Evolutionary conservation across 2,888 invertebrate species (phyloP), one percentile per base, ranked within the genome.

Genomic region (Agrypnus murinus): DNA sequence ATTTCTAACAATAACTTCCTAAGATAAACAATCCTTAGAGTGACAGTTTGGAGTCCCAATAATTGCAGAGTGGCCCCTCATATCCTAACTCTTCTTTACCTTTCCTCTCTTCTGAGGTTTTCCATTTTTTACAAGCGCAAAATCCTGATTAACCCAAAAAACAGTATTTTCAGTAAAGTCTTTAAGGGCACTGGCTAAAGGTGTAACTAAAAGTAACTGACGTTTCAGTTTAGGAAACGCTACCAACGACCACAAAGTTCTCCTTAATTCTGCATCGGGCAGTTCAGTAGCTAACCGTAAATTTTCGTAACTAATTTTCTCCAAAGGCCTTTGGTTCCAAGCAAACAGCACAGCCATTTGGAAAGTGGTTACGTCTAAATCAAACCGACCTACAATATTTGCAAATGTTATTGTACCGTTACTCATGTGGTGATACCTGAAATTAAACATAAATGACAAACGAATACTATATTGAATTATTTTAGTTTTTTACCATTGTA

Each of bases 331-430:
- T 84, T 98, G 97, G 88, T 99, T 99, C 98, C 98, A 99, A 12
- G 98, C 97, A 87, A 98, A 99, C 46, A 99, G 87, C 12, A 99
- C 98, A 40, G 98, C 98, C 98, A 99, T 98, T 91, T 99, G 99
- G 87, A 99, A 99, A 25, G 99, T 99, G 10, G 99, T 99, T 5
- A 99, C 98, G 84, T 99, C 99, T 79, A 99, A 88, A 86, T 99
- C 99, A 87, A 95, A 99, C 78, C 95, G 92, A 0, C 98, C 99
- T 64, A 95, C 92, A 77, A 93, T 91, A 85, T 97, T 98, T 0
- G 92, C 91, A 87, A 99, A 99, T 19, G 96, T 97, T 78, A 99
- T 97, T 72, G 98, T 98, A 78, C 99, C 99, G 87, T 99, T 99
- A 76, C 98, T 98, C 98, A 99, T 99, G 82, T 99, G 98, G 87